These are phyloP conservation scores for Acrobasis suavella DNA, from an alignment of 2,888 invertebrate genomes.

Conservation along the genomic window DNA sequence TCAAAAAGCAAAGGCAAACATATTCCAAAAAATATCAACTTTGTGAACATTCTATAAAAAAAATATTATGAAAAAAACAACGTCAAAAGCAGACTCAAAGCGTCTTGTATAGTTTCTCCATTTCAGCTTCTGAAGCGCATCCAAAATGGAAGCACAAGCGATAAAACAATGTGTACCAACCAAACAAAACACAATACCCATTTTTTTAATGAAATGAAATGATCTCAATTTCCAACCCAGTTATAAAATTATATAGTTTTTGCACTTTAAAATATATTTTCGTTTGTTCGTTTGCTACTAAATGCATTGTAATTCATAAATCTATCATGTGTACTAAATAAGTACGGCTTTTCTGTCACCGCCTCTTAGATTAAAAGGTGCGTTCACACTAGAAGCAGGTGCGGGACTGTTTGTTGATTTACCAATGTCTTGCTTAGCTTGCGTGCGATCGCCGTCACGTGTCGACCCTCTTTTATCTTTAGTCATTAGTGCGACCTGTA, in stretches of 20 bases:
- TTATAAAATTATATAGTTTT: background rate
- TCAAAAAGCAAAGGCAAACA: too few species aligned
- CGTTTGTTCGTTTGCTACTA: background rate
- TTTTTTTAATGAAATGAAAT: too few species aligned
- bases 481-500: slow-evolving; percentile 66
- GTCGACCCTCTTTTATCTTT: slow-evolving; percentile 59
- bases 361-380: slow-evolving; percentile 53
- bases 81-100: too few species aligned
- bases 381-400: slow-evolving; percentile 40
- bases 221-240: too few species aligned
- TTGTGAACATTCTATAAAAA: too few species aligned
- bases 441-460: slow-evolving; percentile 42
- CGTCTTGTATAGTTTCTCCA: background rate
- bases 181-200: too few species aligned
- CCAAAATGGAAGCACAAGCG: background rate
- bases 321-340: slow-evolving; percentile 47
- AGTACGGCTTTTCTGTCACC: slow-evolving; percentile 71
- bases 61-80: too few species aligned
- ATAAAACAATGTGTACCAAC: background rate
- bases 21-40: too few species aligned
- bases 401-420: slow-evolving; percentile 41
- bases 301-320: background rate
- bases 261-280: background rate
- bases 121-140: background rate
- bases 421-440: slow-evolving; percentile 46